Conservation (phyloP, 2,113 vertebrate genomes). For the Oncorhynchus nerka region DNA sequence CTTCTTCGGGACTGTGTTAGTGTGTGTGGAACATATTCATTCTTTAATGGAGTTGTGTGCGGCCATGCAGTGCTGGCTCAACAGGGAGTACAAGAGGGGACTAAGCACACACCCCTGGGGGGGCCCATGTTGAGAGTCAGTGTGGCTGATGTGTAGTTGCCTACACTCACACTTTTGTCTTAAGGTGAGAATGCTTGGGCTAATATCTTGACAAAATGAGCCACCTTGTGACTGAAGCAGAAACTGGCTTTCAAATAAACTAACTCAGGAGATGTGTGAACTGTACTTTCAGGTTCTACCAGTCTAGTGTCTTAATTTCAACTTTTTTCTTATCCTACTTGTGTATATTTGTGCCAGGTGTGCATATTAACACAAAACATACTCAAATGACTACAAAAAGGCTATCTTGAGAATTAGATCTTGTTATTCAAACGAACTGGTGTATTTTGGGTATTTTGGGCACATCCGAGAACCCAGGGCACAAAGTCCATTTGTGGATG, state of each 20-base stretch:
- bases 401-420: background rate
- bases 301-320: background rate
- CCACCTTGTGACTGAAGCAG: background rate
- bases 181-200: background rate
- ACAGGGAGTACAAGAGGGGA: no score
- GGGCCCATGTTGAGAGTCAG: no score
- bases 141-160: no score
- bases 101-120: no score
- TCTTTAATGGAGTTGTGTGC: no score
- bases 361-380: no score
- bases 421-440: slow-evolving; percentile 2
- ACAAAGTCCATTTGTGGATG: background rate
- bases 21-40: no score
- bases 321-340: no score
- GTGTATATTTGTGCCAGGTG: no score
- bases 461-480: no score
- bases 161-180: background rate
- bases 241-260: background rate
- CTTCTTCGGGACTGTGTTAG: no score
- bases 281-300: background rate
- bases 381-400: background rate
- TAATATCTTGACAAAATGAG: background rate
- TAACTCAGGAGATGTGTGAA: background rate
- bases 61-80: no score
- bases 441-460: background rate